A percentile compares a stretch with the other conserved stretches of the same genome.
Evolutionary conservation across 1,140 invertebrate genomes (phyloP).

Genomic region (Bombus impatiens): DNA sequence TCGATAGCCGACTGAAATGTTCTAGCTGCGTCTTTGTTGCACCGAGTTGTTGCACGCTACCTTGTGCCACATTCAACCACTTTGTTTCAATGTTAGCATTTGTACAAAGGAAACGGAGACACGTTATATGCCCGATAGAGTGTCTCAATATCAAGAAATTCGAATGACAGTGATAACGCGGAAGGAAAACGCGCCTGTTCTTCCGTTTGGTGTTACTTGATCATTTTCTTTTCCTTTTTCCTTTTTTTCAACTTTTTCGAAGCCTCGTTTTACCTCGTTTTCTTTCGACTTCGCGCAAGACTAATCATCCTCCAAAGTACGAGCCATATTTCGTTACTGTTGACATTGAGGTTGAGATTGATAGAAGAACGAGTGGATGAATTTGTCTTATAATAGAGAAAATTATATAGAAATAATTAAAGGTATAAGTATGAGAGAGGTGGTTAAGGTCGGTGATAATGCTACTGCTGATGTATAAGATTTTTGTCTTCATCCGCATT

Average conservation of each 20-base stretch:
- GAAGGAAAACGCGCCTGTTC: neutral
- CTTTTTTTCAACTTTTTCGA: no score
- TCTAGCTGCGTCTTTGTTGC: neutral
- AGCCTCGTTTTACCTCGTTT: no score
- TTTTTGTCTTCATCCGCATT: no score
- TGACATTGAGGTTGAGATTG: no score
- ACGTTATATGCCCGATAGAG: neutral
- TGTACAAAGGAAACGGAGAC: neutral
- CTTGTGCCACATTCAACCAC: neutral
- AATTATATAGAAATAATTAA: no score
- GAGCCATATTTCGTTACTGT: no score
- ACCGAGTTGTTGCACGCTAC: neutral
- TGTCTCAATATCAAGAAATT: neutral
- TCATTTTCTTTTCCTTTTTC: neutral
- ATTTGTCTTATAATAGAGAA: no score
- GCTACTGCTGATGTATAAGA: no score
- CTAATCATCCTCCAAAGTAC: no score
- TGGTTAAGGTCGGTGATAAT: fast-evolving
- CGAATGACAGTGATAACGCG: neutral
- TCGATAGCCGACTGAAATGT: constrained; percentile 15
- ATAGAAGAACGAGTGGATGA: no score
- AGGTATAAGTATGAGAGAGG: fast-evolving
- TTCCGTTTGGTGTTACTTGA: neutral
- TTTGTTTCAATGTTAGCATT: neutral
- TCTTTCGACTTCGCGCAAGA: no score